Evolutionary conservation across 2,113 vertebrate species (phyloP), one percentile per base, ranked within the genome.

Genomic region (Conger conger): DNA sequence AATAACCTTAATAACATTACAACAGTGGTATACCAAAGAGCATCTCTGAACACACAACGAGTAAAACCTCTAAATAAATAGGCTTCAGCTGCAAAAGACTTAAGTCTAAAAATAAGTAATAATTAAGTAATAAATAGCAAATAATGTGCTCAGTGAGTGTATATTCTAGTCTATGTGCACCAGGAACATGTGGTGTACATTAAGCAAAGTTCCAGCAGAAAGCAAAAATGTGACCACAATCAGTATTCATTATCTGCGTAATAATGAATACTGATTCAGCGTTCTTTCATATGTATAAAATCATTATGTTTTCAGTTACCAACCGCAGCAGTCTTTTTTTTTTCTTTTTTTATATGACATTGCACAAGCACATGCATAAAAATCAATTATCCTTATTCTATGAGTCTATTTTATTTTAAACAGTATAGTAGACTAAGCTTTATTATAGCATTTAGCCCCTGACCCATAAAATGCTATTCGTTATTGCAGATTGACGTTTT

Each of bases 401-500:
- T 33, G 13, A 73, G 36, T 18, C 15, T 8, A 79, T 79, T 57
- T 77, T 7, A 78, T 40, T 23, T 38, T 79, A 38, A 23, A 76
- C 1, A 13, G 37, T 1, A 16, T 3, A 13, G 37, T 1, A 16
- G 18, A 38, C 1, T 50, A 63, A 18, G 9, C 11, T 63, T n/a
- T 80, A 1, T 54, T 30, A n/a, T n/a, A 73, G 68, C 68, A 73
- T 73, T 33, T 73, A 2, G 3, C 23, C 3, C n/a, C n/a, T 73
- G 9, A 33, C 68, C 27, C 5, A 2, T 73, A 30, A 45, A 0
- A 33, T 20, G 7, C 6, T 5, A 42, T 33, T 16, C 16, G 7
- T 2, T 5, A 42, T 33, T 16, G 79, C 36, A 42, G 13, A 68
- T 79, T 37, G 27, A 33, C 13, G 40, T 40, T 87, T 91, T 95